phyloP scores from a whole-genome alignment of 2,888 invertebrate species.

The Vesta saturnalis region DNA sequence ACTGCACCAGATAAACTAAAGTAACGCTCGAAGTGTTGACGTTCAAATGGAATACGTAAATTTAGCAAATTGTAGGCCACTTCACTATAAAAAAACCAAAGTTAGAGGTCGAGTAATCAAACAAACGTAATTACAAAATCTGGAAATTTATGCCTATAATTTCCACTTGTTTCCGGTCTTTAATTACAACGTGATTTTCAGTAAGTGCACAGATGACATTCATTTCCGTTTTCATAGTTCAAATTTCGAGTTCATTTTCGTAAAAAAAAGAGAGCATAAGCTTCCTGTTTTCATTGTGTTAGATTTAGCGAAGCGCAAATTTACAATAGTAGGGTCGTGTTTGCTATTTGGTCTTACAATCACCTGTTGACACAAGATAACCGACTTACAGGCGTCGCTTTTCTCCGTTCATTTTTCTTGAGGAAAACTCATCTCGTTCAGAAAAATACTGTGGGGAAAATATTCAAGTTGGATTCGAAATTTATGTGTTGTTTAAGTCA shows the following conservation, averaged over 20 bases:
- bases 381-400: slow-evolving; percentile 22
- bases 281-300: slow-evolving; percentile 24
- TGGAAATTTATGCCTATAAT: slow-evolving; percentile 33
- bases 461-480: background rate
- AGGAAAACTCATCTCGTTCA: slow-evolving; percentile 5
- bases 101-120: slow-evolving; percentile 17
- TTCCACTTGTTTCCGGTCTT: slow-evolving; percentile 44
- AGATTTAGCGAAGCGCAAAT: background rate
- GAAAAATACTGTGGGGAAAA: background rate
- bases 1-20: background rate
- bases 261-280: slow-evolving; percentile 26
- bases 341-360: slow-evolving; percentile 30
- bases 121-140: slow-evolving; percentile 14
- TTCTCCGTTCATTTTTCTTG: slow-evolving; percentile 8
- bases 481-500: slow-evolving; percentile 2
- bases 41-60: background rate
- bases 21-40: no score
- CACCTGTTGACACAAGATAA: slow-evolving; percentile 38
- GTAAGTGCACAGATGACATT: slow-evolving; percentile 41
- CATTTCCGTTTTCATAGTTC: slow-evolving; percentile 42
- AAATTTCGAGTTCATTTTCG: slow-evolving; percentile 22
- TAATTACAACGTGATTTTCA: slow-evolving; percentile 44
- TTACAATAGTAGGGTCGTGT: slow-evolving; percentile 10
- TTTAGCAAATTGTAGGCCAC: background rate
- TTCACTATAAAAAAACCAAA: background rate